Evolutionary conservation across 2,113 vertebrate species (phyloP).

Genomic region (Bos taurus): ARS-UCD2.0 NC_037333.1:71756001-71756500

Average conservation of each 20-base stretch:
- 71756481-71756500: conserved; percentile 17
- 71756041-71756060: conserved; percentile 91
- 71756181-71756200: neutral
- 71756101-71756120: conserved; percentile 90
- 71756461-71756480: neutral
- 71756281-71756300: neutral
- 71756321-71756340: neutral
- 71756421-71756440: neutral
- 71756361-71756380: neutral
- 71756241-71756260: neutral
- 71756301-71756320: neutral
- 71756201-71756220: neutral
- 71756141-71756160: neutral
- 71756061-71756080: conserved; percentile 88
- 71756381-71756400: conserved; percentile 11
- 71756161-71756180: neutral
- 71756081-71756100: conserved; percentile 86
- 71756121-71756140: conserved; percentile 82
- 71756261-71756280: neutral
- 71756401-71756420: neutral
- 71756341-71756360: neutral
- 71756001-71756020: conserved; percentile 92
- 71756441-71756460: neutral
- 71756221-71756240: neutral
- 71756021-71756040: conserved; percentile 80